Conservation (phyloP, 2,797 vertebrate genomes). For the Zalophus californianus region DNA sequence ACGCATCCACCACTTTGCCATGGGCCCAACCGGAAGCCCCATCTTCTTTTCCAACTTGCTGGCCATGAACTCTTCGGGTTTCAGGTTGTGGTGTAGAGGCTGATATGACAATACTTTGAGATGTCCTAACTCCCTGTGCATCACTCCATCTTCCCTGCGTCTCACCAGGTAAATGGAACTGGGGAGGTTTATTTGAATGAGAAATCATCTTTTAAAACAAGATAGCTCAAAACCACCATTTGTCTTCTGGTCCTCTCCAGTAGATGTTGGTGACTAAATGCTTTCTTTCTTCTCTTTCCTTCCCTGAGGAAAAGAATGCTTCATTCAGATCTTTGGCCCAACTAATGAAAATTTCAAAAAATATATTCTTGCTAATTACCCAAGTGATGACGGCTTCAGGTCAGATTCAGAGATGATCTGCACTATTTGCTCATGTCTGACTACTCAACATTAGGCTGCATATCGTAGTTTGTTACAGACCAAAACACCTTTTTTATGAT, state of each 20-base stretch:
- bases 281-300: neutral
- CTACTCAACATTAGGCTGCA: neutral
- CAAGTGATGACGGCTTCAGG: neutral
- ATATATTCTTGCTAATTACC: neutral
- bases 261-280: neutral
- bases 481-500: neutral
- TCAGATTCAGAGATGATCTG: neutral
- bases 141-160: neutral
- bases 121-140: neutral
- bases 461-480: neutral
- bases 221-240: neutral
- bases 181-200: neutral
- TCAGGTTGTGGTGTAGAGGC: neutral
- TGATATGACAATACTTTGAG: neutral
- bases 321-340: neutral
- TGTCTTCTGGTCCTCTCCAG: neutral
- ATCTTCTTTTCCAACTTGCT: neutral
- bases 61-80: neutral
- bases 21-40: neutral
- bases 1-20: neutral
- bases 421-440: neutral
- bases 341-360: neutral
- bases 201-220: neutral
- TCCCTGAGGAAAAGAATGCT: neutral
- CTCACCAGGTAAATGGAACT: neutral